Evolutionary conservation across 2,888 invertebrate genomes (phyloP), one percentile per base, ranked within the genome.

Genomic region (Mechanitis messenoides): DNA sequence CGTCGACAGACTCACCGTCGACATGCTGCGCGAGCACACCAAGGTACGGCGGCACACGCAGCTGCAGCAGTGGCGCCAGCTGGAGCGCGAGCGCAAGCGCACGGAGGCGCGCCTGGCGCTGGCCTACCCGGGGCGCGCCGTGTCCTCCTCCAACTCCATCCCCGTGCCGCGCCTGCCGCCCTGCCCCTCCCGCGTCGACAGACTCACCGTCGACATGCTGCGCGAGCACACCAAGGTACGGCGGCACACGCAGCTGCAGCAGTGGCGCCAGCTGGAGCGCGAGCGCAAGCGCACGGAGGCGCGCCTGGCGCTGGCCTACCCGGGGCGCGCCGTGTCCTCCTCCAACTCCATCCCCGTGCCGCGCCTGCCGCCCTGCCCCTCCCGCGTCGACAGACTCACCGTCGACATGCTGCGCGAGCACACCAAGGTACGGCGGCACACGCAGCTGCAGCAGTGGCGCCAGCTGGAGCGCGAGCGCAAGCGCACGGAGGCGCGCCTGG

Each of bases 231-330:
- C 93, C 46, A 95, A 95, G 90, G 92, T n/a, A n/a, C n/a, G n/a
- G 45, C 88, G 95, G 2, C 94, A 95, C 81, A 87, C 92, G 7
- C 91, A 93, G 1, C 86, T 96, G 4, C 95, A 96, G 65, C 95
- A 95, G 71, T 95, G 95, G 87, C 92, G 94, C 56, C 93, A 94
- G 72, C 78, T 96, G 55, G 95, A 96, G 75, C 93, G 94, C 58
- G 95, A 96, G 76, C 87, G 95, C 7, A 96, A 96, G 78, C 93
- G 95, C 68, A 95, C 94, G 0, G 95, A 95, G 71, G 94, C 94
- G 2, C 92, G 94, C 31, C 81, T 96, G 46, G 95, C 95, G 0
- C 89, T 95, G 3, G 93, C 95, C 67, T 95, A 95, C 78, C 94
- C 95, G 0, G 95, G 95, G 0, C 92, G 95, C 67, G 93, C 94